phyloP scores from a whole-genome alignment of 2,888 invertebrate genomes.

The Pollenia angustigena region DNA sequence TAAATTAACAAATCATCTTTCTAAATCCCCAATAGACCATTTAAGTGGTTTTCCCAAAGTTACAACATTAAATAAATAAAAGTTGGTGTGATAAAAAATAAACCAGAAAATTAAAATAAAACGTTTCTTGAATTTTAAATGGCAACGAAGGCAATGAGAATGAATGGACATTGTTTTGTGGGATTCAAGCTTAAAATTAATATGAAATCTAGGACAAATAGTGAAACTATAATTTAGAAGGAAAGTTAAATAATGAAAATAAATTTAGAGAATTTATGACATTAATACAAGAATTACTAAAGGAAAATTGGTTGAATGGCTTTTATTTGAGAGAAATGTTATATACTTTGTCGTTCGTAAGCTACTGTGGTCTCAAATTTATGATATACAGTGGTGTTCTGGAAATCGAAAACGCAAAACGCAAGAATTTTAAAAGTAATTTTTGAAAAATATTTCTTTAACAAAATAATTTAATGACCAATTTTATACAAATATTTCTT shows the following conservation, averaged over 20 bases:
- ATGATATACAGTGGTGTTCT: too few relatives aligned
- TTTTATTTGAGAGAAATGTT: too few relatives aligned
- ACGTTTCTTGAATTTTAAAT: conserved; percentile 64
- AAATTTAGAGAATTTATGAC: not conserved
- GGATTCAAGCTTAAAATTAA: not conserved
- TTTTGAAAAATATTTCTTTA: too few relatives aligned
- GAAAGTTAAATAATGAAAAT: not conserved
- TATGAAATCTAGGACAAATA: conserved; percentile 30
- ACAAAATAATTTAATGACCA: too few relatives aligned
- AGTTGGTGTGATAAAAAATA: conserved; percentile 7
- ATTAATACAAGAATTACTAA: too few relatives aligned
- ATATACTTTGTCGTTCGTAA: too few relatives aligned
- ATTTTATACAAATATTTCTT: too few relatives aligned
- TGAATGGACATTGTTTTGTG: not conserved
- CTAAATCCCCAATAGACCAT: conserved; percentile 37
- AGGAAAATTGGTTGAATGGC: too few relatives aligned
- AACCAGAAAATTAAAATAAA: conserved; percentile 57
- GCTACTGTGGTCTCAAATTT: too few relatives aligned
- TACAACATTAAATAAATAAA: conserved; percentile 46
- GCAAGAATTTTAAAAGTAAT: too few relatives aligned
- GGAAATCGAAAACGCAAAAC: too few relatives aligned
- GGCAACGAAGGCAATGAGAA: not conserved
- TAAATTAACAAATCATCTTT: conserved; percentile 24
- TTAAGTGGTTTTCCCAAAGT: conserved; percentile 38
- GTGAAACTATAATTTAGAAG: not conserved